Evolutionary conservation across 1,140 invertebrate genomes (phyloP), one percentile per base, ranked within the genome.

Genomic region (Eupristina koningsbergeri): DNA sequence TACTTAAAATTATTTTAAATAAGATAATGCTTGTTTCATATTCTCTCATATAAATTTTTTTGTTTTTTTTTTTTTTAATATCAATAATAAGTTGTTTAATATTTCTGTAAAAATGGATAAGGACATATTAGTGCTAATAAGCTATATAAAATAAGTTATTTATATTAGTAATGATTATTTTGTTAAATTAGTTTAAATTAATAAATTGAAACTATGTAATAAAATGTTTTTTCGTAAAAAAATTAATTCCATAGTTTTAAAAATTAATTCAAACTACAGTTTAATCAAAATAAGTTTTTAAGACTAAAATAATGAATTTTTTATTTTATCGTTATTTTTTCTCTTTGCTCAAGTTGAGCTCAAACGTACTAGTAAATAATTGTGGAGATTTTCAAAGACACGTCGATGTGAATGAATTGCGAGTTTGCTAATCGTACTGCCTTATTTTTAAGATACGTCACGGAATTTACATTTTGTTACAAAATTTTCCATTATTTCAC

Each of bases 141-240:
- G 75, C 47, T 78, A 61, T 29, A 73, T 83, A 73, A 78, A 83
- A 77, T 83, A 83, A 71, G 39, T 64, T 84, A 84, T 80, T 79
- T 84, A 79, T 84, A 79, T 50, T 77, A 77, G 74, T 58, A 79
- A 63, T 79, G 67, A 74, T 84, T 74, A 79, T 80, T 84, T 84
- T 79, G 36, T 84, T 64, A 80, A 84, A 74, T 53, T 74, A 64
- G 76, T 84, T 84, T 73, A 0, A 71, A 79, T 74, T 39, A 79
- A 73, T 76, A 63, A 47, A 79, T n/a, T n/a, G 8, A 50, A 69
- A 58, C 76, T 79, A 47, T 83, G 41, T 11, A 69, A 50, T 67
- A 22, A 31, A 73, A 75, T 77, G 19, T 39, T 76, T 82, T 41
- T 8, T 67, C 76, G 74, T 34, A 77, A 31, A 45, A 67, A 17